Conservation (phyloP, 2,888 invertebrate species). For the Brachyptera putata region DNA sequence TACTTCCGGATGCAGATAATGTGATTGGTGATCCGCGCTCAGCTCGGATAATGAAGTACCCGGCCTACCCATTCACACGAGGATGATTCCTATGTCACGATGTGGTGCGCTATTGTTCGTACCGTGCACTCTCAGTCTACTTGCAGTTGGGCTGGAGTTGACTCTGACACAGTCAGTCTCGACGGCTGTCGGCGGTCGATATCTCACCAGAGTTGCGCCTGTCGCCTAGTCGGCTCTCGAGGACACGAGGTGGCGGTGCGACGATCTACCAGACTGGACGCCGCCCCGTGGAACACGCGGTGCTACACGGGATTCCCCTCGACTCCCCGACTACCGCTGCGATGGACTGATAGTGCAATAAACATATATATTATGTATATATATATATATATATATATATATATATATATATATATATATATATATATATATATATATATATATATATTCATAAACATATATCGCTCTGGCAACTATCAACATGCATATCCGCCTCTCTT, state of each 20-base stretch:
- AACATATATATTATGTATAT: too few relatives aligned
- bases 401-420: too few relatives aligned
- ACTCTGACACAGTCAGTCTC: neutral
- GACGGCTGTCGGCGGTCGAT: slow-evolving; percentile 1
- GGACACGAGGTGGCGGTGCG: too few relatives aligned
- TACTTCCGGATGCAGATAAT: neutral
- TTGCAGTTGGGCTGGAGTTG: neutral
- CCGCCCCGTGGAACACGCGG: neutral
- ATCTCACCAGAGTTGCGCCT: neutral
- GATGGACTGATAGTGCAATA: too few relatives aligned
- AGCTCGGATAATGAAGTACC: slow-evolving; percentile 27
- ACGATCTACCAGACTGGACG: neutral
- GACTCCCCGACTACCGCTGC: neutral
- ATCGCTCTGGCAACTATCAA: too few relatives aligned
- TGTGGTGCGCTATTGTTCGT: neutral
- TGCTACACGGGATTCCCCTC: neutral
- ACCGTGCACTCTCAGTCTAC: neutral
- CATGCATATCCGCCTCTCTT: too few relatives aligned
- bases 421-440: too few relatives aligned
- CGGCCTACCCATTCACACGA: slow-evolving; percentile 31
- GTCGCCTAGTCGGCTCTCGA: neutral
- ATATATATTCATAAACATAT: too few relatives aligned
- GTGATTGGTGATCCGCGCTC: slow-evolving; percentile 28
- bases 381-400: too few relatives aligned
- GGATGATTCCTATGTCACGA: neutral